phyloP scores from a whole-genome alignment of 2,797 vertebrate genomes.

The Notamacropus eugenii region DNA sequence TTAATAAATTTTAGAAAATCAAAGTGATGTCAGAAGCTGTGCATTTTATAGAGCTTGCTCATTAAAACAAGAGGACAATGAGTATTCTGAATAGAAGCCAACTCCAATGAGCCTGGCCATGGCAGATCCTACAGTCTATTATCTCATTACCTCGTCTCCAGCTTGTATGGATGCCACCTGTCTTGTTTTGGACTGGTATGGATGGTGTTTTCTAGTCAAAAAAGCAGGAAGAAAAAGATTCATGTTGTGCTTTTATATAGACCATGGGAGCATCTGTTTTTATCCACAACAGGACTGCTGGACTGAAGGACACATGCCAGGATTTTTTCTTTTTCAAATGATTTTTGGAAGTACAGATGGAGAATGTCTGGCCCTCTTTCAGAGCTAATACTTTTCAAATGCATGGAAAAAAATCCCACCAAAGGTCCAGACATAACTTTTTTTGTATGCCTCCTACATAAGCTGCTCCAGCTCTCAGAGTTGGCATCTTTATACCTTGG shows the following conservation, averaged over 20 bases:
- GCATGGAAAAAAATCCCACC: constrained; percentile 4
- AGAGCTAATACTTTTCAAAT: not conserved
- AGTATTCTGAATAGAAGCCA: constrained; percentile 47
- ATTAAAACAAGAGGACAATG: constrained; percentile 66
- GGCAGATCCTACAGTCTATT: constrained; percentile 24
- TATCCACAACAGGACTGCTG: constrained; percentile 20
- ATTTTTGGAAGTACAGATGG: constrained; percentile 48
- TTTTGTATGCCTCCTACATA: not conserved
- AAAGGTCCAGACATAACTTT: constrained; percentile 30
- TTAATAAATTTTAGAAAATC: constrained; percentile 74
- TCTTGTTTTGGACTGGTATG: constrained; percentile 54
- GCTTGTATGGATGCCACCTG: constrained; percentile 56
- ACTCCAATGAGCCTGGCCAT: constrained; percentile 24
- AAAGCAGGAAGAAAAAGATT: constrained; percentile 59
- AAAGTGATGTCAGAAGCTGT: constrained; percentile 56
- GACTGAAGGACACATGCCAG: constrained; percentile 35
- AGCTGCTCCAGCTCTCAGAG: not conserved
- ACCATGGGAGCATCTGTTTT: constrained; percentile 49
- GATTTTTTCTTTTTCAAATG: constrained; percentile 49
- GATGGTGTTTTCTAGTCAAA: constrained; percentile 57
- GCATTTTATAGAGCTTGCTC: constrained; percentile 57
- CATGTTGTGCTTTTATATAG: constrained; percentile 59
- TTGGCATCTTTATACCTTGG: not conserved
- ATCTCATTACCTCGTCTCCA: constrained; percentile 51
- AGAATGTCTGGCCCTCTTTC: constrained; percentile 16